Evolutionary conservation across 2,113 vertebrate genomes (phyloP), one percentile per base, ranked within the genome.

Genomic region (Elephantulus edwardii): DNA sequence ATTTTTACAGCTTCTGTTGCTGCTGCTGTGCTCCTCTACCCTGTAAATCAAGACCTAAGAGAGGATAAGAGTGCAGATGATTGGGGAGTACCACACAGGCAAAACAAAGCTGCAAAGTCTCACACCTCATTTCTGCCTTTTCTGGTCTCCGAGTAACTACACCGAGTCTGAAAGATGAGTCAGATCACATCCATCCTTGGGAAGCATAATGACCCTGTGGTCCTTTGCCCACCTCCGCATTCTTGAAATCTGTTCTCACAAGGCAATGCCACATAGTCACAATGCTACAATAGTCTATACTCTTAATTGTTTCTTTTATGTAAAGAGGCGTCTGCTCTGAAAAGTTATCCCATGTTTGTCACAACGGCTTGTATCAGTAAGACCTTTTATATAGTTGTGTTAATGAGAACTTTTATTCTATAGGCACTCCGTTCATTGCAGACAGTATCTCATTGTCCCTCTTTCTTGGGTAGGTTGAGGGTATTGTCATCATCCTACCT

Each of bases 21-120:
- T 64, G 0, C 90, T 20, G 87, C 19, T n/a, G n/a, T n/a, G 33
- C 35, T 79, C 26, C 92, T 88, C 71, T 89, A n/a, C 86, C 20
- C 5, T 24, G 85, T 80, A 70, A 71, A 79, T 66, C 62, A 92
- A 83, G 68, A 71, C 64, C 56, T 35, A 9, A 35, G 77, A 70
- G 38, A 40, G 14, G 70, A 4, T 75, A 42, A 35, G 54, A 76
- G 74, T 62, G 20, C 9, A 4, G 24, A 58, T 33, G 82, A 50
- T 17, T 38, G 11, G 93, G 20, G 24, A 79, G 22, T 4, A 52
- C 80, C 24, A 30, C 48, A 66, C 11, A 14, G 75, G 58, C 26
- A 30, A 2, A n/a, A n/a, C n/a, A n/a, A 30, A 9, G 0, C 19
- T 38, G 66, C 66, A 68, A 9, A 68, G 66, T 38, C 19, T 20